These are phyloP conservation scores for Serripes groenlandicus DNA, from an alignment of 2,888 invertebrate species.

Conservation along the genomic window DNA sequence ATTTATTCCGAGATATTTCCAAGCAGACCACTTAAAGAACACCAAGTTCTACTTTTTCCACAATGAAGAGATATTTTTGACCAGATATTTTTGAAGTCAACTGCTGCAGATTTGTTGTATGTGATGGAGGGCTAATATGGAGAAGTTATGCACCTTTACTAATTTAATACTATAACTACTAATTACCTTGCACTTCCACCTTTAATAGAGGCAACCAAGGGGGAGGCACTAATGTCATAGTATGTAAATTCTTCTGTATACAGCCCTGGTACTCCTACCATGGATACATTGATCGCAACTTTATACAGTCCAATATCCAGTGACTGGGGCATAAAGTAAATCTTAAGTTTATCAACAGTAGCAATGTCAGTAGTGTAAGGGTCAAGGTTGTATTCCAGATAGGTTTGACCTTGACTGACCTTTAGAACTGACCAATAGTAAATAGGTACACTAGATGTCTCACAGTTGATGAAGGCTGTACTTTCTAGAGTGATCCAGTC, in stretches of 20 bases:
- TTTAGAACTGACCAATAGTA: constrained; percentile 70
- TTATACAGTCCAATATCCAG: constrained; percentile 69
- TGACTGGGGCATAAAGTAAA: constrained; percentile 68
- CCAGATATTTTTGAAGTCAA: too few relatives aligned
- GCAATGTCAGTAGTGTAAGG: constrained; percentile 49
- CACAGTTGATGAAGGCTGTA: constrained; percentile 73
- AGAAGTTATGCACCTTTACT: too few relatives aligned
- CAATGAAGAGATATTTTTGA: too few relatives aligned
- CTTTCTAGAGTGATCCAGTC: constrained; percentile 72
- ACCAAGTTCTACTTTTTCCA: too few relatives aligned
- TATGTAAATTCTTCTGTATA: constrained; percentile 71
- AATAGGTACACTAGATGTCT: constrained; percentile 61
- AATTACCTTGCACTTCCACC: constrained; percentile 69
- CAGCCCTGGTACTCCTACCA: constrained; percentile 72
- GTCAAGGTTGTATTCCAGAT: constrained; percentile 65
- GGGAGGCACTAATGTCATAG: constrained; percentile 65
- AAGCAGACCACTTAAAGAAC: too few relatives aligned
- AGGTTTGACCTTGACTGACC: constrained; percentile 65
- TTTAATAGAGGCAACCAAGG: constrained; percentile 62
- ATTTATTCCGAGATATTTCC: too few relatives aligned
- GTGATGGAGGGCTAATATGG: too few relatives aligned
- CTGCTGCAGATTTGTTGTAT: too few relatives aligned
- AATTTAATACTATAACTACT: too few relatives aligned
- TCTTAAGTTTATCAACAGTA: constrained; percentile 65
- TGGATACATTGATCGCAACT: constrained; percentile 74